These are phyloP conservation scores for Anisognathus igniventris DNA, from an alignment of 2,797 vertebrate species.

Conservation along the genomic window DNA sequence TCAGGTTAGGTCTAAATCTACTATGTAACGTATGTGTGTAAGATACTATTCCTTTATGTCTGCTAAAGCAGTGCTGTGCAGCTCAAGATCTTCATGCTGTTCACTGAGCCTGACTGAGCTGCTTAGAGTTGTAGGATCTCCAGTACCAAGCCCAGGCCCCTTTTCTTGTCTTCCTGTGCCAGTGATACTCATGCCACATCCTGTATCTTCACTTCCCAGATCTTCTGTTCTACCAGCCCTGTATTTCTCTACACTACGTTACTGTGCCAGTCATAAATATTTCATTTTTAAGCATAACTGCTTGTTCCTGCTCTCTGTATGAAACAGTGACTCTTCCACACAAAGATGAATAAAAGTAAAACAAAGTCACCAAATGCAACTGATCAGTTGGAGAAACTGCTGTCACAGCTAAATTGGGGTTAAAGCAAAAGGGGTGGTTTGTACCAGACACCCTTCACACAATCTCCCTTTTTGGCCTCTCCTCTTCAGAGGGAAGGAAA, in stretches of 20 bases:
- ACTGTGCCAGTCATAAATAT: neutral
- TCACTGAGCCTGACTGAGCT: neutral
- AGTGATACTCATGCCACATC: neutral
- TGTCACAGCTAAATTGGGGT: neutral
- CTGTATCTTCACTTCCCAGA: neutral
- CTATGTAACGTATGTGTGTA: neutral
- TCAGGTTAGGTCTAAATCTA: neutral
- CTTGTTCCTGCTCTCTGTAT: neutral
- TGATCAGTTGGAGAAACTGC: neutral
- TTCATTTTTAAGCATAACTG: neutral
- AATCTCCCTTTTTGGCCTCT: neutral
- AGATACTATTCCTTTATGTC: neutral
- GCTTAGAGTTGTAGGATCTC: neutral
- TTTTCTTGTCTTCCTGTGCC: neutral
- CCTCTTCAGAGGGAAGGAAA: neutral
- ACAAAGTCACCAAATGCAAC: neutral
- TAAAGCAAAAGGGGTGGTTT: neutral
- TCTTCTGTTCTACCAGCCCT: neutral
- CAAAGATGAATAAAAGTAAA: neutral
- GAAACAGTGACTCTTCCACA: neutral
- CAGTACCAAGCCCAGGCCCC: neutral
- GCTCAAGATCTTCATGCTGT: neutral
- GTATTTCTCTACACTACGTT: accelerated
- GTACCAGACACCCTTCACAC: neutral
- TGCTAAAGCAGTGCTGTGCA: neutral